phyloP scores from a whole-genome alignment of 2,113 vertebrate genomes.

The Scortum barcoo region DNA sequence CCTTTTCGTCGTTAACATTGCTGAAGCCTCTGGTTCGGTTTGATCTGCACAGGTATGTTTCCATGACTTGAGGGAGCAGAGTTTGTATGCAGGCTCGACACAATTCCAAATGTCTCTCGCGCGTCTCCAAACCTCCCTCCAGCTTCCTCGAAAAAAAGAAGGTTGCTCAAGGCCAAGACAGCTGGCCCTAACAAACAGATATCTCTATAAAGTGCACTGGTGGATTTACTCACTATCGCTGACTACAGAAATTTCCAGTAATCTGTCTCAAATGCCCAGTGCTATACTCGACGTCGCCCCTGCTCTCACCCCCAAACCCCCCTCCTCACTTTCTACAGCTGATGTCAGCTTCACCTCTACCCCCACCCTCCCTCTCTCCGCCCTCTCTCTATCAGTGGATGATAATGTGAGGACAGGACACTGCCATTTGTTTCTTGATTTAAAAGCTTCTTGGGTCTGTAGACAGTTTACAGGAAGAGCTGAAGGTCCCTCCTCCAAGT shows the following conservation, averaged over 20 bases:
- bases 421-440: conserved; percentile 79
- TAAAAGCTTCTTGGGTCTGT: conserved; percentile 64
- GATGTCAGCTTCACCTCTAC: conserved; percentile 48
- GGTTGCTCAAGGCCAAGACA: conserved; percentile 44
- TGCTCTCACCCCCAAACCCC: conserved; percentile 23
- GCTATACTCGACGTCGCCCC: conserved; percentile 53
- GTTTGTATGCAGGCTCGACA: conserved; percentile 38
- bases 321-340: conserved; percentile 31
- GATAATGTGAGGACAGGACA: conserved; percentile 64
- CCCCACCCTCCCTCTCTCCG: conserved; percentile 7
- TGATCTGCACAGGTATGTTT: conserved; percentile 44
- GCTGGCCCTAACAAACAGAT: conserved; percentile 37
- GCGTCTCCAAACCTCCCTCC: conserved; percentile 17
- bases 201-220: conserved; percentile 66
- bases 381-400: conserved; percentile 57
- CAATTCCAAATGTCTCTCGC: conserved; percentile 32
- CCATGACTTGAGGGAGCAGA: conserved; percentile 28
- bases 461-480: conserved; percentile 77
- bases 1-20: conserved; percentile 7
- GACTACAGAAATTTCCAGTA: conserved; percentile 73
- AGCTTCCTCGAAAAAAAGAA: conserved; percentile 31
- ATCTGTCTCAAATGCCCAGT: conserved; percentile 73
- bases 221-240: conserved; percentile 75
- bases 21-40: conserved; percentile 50
- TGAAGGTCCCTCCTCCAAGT: conserved; percentile 59